Base-by-base conservation (phyloP, 2,888 invertebrate species). In the Drosophila helvetica region DNA sequence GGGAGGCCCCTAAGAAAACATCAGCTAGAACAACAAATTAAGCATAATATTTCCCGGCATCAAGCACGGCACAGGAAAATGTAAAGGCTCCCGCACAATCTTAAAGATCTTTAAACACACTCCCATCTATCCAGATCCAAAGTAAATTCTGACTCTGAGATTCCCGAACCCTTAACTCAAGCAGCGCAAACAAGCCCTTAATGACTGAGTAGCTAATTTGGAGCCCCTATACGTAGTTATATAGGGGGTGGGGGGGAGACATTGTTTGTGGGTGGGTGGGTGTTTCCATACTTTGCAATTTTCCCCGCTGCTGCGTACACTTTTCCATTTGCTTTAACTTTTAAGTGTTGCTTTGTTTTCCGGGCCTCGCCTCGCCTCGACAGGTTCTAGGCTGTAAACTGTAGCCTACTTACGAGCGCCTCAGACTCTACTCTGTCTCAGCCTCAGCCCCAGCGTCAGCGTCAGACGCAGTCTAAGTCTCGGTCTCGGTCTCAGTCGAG, bases 341-440 rank as follows among this genome's bases (percentile, higher is more conserved):
- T 85, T 79, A 79, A 81, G 81, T 81, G 81, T 82, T 81, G 85
- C 82, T 87, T 87, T 84, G 88, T 87, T 88, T 79, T 76, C 68
- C 66, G 17, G 9, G 48, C 56, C 42, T 19, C 25, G 42, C 56
- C 42, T 19, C 25, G 42, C 8, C 51, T 15, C 46, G 27, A 33
- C 22, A n/a, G 51, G 19, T 19, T 48, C 58, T 52, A 48, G 54
- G 48, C 69, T 62, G 63, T 62, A 67, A 56, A 59, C 69, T 72
- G 75, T 65, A 70, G 76, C 72, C 70, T 76, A 69, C 76, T 82
- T 87, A 77, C 61, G 51, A 72, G 75, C 62, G 69, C 68, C 57
- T 58, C 53, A 55, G 64, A 12, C 64, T 58, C 42, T 10, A 12
- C 33, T 10, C 30, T 12, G 30, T 30, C 30, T 5, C 12, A 54